Percentiles rank a stretch among this genome's conserved stretches.
Conservation (phyloP, 2,113 vertebrate genomes). For the Burhinus bistriatus region DNA sequence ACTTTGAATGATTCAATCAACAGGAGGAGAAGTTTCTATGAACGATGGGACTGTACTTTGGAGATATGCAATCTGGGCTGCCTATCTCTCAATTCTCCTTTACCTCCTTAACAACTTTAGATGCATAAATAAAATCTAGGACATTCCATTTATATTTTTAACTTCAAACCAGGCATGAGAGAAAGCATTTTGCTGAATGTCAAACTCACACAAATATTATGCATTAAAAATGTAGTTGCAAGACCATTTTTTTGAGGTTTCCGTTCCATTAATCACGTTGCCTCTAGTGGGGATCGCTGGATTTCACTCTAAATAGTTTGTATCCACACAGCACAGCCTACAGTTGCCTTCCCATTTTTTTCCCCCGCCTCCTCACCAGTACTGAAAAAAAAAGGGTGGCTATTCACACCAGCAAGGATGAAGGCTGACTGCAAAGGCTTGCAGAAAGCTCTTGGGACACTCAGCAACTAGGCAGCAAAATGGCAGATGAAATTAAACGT, state of each 20-base stretch:
- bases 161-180: conserved; percentile 8
- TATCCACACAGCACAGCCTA: background rate
- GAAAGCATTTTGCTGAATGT: conserved; percentile 28
- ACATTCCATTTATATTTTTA: conserved; percentile 27
- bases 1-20: background rate
- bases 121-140: conserved; percentile 61
- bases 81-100: conserved; percentile 3
- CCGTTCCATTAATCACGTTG: background rate
- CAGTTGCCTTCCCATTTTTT: background rate
- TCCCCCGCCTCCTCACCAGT: background rate
- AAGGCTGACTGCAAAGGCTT: background rate
- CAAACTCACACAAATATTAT: background rate
- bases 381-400: background rate
- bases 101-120: conserved; percentile 26
- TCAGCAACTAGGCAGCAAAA: background rate
- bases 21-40: background rate
- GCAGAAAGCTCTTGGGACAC: background rate
- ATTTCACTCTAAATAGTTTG: background rate
- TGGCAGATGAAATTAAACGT: background rate
- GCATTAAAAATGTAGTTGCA: conserved; percentile 52
- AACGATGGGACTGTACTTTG: background rate
- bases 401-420: background rate
- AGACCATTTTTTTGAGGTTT: conserved; percentile 37
- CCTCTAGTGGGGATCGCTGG: background rate
- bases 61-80: conserved; percentile 11